Conservation (phyloP, 2,888 invertebrate genomes). For the Agapetus fuscipes region DNA sequence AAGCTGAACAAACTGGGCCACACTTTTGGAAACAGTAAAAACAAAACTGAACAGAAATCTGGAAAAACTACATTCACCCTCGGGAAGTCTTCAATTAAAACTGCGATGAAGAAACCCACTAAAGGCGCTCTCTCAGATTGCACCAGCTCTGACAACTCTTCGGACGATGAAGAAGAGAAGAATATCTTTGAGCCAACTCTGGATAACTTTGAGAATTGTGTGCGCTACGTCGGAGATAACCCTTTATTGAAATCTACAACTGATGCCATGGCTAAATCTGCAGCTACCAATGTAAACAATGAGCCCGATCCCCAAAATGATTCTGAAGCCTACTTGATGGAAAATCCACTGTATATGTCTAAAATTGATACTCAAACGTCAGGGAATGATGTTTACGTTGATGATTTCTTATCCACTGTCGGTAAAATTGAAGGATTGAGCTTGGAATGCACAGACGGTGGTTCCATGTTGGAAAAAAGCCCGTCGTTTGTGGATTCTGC, state of each 20-base stretch:
- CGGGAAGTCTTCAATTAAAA: slow-evolving; percentile 35
- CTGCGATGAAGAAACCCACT: slow-evolving; percentile 44
- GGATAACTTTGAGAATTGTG: slow-evolving; percentile 42
- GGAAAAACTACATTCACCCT: slow-evolving; percentile 42
- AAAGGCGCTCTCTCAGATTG: slow-evolving; percentile 60
- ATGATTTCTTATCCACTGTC: slow-evolving; percentile 7
- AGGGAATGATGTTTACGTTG: slow-evolving; percentile 12
- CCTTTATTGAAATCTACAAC: slow-evolving; percentile 26
- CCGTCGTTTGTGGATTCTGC: slow-evolving; percentile 2
- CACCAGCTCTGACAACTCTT: slow-evolving; percentile 45
- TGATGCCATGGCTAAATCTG: slow-evolving; percentile 34
- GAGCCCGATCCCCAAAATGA: slow-evolving; percentile 25
- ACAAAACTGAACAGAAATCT: slow-evolving; percentile 36
- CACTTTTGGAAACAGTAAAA: slow-evolving; percentile 46
- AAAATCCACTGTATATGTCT: slow-evolving; percentile 41
- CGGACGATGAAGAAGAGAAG: slow-evolving; percentile 40
- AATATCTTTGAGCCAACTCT: slow-evolving; percentile 42
- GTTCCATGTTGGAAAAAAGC: slow-evolving; percentile 4
- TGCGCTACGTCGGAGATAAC: slow-evolving; percentile 38
- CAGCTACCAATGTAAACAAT: neutral
- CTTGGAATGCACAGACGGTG: neutral
- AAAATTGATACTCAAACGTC: slow-evolving; percentile 34
- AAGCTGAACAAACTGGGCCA: slow-evolving; percentile 67
- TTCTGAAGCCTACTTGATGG: slow-evolving; percentile 30
- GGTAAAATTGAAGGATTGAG: slow-evolving; percentile 4